Evolutionary conservation across 2,888 invertebrate species (phyloP), one percentile per base, ranked within the genome.

Genomic region (Schrankia costaestrigalis): DNA sequence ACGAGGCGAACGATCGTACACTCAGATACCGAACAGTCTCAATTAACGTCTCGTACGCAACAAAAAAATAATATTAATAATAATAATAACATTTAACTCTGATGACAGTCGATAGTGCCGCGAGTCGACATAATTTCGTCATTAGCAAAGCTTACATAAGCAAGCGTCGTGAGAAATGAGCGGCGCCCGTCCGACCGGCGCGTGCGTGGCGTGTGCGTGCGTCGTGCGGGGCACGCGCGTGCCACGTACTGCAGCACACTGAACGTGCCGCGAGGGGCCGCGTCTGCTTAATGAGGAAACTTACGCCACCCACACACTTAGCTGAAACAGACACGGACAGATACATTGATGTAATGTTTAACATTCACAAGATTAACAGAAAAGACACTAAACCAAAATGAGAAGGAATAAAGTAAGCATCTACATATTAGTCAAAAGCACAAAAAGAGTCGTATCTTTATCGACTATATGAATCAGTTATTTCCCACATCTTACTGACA

Each of bases 241-340:
- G 6, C 3, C 10, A 4, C 23, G 56, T 31, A 50, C 38, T 40
- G 32, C 46, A 40, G 14, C 37, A 32, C 36, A 41, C 41, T 41
- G 94, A 93, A 78, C 94, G 95, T 56, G 96, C 95, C 58, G 97
- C 97, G 81, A 97, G 90, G 95, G 55, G 94, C 72, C 94, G 91
- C 27, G 83, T 86, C 25, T 31, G 39, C 41, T 37, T 45, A 53
- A 42, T 53, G 57, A 56, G 57, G 57, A 54, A 53, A 54, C 57
- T 41, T 32, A 38, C 45, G 22, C 90, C 26, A 11, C 27, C 79
- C 90, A 82, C 95, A 26, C 36, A 26, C 29, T 56, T 56, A 56
- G 48, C 56, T 56, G 54, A 8, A 47, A 29, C 17, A 35, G 6
- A 31, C n/a, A n/a, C 12, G 6, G 1, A 28, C n/a, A 26, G 26